Conservation (phyloP, 2,888 invertebrate genomes). For the Zaprionus lineosus region DNA sequence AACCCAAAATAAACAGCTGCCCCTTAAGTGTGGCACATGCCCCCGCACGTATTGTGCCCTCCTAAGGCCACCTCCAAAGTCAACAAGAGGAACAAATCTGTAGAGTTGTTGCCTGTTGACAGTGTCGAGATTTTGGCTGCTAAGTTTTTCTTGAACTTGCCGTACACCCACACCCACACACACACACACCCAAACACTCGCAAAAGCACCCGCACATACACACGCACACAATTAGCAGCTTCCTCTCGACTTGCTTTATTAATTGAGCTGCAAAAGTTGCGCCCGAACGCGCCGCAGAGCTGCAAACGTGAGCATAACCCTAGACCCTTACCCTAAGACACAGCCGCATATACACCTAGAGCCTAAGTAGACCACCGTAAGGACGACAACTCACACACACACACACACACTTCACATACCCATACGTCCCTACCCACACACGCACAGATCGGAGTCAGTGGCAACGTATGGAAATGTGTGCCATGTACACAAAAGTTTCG, state of each 20-base stretch:
- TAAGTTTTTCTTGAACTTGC: conserved; percentile 63
- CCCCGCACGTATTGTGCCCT: no score
- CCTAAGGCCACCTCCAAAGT: not conserved
- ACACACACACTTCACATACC: no score
- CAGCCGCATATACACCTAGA: conserved; percentile 31
- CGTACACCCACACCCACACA: conserved; percentile 65
- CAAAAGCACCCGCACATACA: no score
- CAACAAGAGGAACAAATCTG: conserved; percentile 31
- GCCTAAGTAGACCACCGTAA: conserved; percentile 27
- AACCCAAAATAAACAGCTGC: conserved; percentile 43
- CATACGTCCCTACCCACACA: no score
- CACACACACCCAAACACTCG: conserved; percentile 75
- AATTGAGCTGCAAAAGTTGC: conserved; percentile 77
- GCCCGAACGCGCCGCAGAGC: conserved; percentile 51
- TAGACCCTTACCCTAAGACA: conserved; percentile 29
- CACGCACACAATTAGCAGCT: conserved; percentile 76
- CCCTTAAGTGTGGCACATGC: no score
- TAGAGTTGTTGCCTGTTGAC: conserved; percentile 56
- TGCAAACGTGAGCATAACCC: conserved; percentile 50
- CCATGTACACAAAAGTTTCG: conserved; percentile 65
- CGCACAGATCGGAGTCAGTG: no score
- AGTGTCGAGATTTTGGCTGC: conserved; percentile 43
- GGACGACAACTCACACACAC: no score
- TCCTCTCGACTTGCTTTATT: conserved; percentile 74
- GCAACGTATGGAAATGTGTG: conserved; percentile 48